These are phyloP conservation scores for Yponomeuta evonymella DNA, from an alignment of 2,888 invertebrate species.

Conservation along the genomic window DNA sequence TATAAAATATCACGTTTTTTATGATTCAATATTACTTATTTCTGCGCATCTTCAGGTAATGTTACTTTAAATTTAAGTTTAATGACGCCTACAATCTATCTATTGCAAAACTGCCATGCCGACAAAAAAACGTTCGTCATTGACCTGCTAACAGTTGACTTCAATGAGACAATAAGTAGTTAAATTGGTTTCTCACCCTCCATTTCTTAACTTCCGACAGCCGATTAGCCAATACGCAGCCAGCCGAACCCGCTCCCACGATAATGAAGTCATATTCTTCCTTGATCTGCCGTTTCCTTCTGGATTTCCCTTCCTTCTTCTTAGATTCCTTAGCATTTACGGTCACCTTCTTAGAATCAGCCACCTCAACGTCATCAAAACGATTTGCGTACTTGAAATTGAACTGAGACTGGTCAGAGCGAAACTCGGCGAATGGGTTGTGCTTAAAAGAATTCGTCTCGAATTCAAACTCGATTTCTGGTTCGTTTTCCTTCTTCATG, in stretches of 20 bases:
- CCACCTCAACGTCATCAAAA: slow-evolving; percentile 35
- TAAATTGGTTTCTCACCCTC: slow-evolving; percentile 59
- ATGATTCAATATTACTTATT: too few species aligned
- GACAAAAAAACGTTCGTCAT: too few species aligned
- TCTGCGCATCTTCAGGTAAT: too few species aligned
- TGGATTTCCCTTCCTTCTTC: slow-evolving; percentile 27
- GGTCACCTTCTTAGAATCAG: slow-evolving; percentile 36
- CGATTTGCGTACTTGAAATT: slow-evolving; percentile 32
- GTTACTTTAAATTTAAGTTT: too few species aligned
- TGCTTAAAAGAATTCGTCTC: slow-evolving; percentile 21
- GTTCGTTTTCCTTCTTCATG: slow-evolving; percentile 29
- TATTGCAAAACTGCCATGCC: too few species aligned
- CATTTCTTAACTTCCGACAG: slow-evolving; percentile 77
- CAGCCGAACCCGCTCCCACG: slow-evolving; percentile 81
- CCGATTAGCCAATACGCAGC: slow-evolving; percentile 80
- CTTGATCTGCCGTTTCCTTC: slow-evolving; percentile 38
- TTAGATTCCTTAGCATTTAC: slow-evolving; percentile 25
- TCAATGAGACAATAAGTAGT: too few species aligned
- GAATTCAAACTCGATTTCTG: slow-evolving; percentile 31
- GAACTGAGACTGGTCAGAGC: slow-evolving; percentile 19
- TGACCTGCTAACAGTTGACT: too few species aligned
- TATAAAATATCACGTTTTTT: too few species aligned
- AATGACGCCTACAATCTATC: too few species aligned
- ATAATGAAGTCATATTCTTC: slow-evolving; percentile 78
- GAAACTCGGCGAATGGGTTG: background rate